Base-by-base conservation (phyloP, 92 coral and sea anemone genomes). In the Porites divaricata region DNA sequence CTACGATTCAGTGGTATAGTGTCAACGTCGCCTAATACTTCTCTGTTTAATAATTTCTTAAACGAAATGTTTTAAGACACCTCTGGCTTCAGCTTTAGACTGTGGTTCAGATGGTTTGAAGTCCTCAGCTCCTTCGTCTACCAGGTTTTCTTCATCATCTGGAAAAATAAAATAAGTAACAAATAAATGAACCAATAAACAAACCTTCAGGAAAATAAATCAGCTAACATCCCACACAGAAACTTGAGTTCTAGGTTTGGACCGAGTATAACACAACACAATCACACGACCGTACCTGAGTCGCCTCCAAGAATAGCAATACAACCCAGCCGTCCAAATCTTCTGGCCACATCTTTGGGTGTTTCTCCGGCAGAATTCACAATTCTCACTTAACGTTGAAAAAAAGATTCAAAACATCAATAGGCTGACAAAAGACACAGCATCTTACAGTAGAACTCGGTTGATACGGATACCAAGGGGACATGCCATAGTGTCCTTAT, bases 321-420 rank as follows among this genome's bases (percentile, higher is more conserved):
- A 84, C 98, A 96, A 54, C 98, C 99, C 8, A 96, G 89, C 72
- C 98, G 78, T 9, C 98, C 99, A 87, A 96, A 96, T 72, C 99
- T 89, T 14, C 99, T 87, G 35, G 99, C 99, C 25, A 96, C 99
- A 84, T 96, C 99, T 89, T 94, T 96, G 8, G 99, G 99, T 15
- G 98, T 94, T 83, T 96, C 99, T 9, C 99, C 99, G 54, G 98
- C 99, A 3, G 99, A 96, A 78, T 96, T 96, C 58, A 96, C 94
- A 67, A 96, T 96, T 70, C 96, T 90, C 89, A 94, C 99, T 96
- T 63, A 15, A 72, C 23, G 52, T 63, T 35, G 45, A 35, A 4
- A 35, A 58, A 28, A 14, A 81, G 6, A 70, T 0, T n/a, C 35
- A 69, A 16, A 23, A 52, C 61, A 19, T 20, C 23, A 19, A 74